These are phyloP conservation scores for Agrilus cyanescens DNA, from an alignment of 2,888 invertebrate species.

Conservation along the genomic window DNA sequence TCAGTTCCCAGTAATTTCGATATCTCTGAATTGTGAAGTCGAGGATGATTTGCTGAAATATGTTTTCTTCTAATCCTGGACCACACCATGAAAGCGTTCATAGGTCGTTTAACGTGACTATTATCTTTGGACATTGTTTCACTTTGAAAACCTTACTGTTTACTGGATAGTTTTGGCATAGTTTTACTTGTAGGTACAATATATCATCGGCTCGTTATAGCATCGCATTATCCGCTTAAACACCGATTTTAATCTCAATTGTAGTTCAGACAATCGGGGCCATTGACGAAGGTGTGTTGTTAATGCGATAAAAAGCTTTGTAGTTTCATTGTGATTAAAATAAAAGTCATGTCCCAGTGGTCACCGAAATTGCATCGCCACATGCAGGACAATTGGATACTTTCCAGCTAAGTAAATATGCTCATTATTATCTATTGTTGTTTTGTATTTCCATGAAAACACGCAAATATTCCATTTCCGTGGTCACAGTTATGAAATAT, in stretches of 20 bases:
- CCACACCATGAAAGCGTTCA: slow-evolving; percentile 92
- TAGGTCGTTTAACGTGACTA: slow-evolving; percentile 85
- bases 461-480: no score
- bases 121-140: slow-evolving; percentile 15
- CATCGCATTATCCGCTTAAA: slow-evolving; percentile 29
- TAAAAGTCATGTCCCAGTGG: slow-evolving; percentile 19
- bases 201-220: no score
- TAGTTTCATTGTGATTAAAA: slow-evolving; percentile 14
- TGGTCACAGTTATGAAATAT: no score
- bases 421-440: no score
- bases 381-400: slow-evolving; percentile 8
- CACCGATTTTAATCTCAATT: slow-evolving; percentile 33
- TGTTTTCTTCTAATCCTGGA: slow-evolving; percentile 66
- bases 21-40: slow-evolving; percentile 67
- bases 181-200: no score
- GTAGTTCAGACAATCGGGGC: slow-evolving; percentile 28
- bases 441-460: no score
- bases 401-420: no score
- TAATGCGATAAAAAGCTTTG: slow-evolving; percentile 16
- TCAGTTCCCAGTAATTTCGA: slow-evolving; percentile 72
- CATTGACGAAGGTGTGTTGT: slow-evolving; percentile 28
- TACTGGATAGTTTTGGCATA: no score
- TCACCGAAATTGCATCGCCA: slow-evolving; percentile 15
- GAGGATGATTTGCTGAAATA: slow-evolving; percentile 74
- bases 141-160: not conserved